Evolutionary conservation across 2,888 invertebrate genomes (phyloP).

Genomic region (Argynnis bischoffii): DNA sequence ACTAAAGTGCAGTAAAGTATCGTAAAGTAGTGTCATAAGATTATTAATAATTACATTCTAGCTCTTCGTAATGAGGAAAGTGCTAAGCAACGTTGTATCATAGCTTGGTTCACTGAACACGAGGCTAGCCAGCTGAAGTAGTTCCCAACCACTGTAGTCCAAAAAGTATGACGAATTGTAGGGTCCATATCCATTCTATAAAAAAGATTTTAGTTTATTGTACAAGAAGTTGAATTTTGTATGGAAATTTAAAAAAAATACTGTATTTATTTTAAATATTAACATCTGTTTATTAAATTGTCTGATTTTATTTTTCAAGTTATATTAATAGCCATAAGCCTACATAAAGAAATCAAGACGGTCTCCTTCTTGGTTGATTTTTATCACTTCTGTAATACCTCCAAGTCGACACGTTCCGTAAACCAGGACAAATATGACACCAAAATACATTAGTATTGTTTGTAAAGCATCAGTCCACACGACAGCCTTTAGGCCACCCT

Average conservation of each 20-base stretch:
- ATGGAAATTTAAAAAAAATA: neutral
- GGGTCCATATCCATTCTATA: slow-evolving; percentile 88
- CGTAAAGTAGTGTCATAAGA: no score
- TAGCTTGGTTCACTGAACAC: slow-evolving; percentile 92
- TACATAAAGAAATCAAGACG: slow-evolving; percentile 89
- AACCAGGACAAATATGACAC: slow-evolving; percentile 84
- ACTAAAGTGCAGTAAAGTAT: no score
- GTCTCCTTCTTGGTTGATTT: slow-evolving; percentile 82
- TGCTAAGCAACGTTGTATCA: slow-evolving; percentile 92
- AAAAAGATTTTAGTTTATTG: neutral
- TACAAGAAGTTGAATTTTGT: no score
- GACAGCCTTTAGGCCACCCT: slow-evolving; percentile 91
- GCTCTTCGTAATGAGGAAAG: slow-evolving; percentile 88
- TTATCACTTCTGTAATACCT: slow-evolving; percentile 83
- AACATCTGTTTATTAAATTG: no score
- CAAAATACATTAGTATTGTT: slow-evolving; percentile 88
- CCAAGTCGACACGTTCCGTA: slow-evolving; percentile 86
- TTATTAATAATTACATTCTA: slow-evolving; percentile 80
- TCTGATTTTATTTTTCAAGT: neutral
- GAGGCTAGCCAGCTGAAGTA: slow-evolving; percentile 91
- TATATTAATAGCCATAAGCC: slow-evolving; percentile 40
- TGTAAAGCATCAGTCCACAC: slow-evolving; percentile 92
- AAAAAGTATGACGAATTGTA: slow-evolving; percentile 90
- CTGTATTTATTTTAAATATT: neutral
- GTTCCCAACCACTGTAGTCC: slow-evolving; percentile 89